Base-by-base conservation (phyloP, 2,797 vertebrate genomes). In the Hoplostethus mediterraneus region DNA sequence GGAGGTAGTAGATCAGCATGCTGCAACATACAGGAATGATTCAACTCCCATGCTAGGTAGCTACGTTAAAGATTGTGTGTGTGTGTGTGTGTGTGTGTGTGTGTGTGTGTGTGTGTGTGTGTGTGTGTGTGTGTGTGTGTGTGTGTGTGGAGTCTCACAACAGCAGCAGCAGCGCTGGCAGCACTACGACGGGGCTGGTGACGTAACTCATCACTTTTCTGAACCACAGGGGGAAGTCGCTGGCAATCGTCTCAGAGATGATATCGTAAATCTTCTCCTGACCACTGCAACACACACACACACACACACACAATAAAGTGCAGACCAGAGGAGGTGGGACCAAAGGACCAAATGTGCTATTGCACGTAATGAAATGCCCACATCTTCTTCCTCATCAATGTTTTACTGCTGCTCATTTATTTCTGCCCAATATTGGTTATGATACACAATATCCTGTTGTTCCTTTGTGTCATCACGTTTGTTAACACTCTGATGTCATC, bases 181-280 rank as follows among this genome's bases (percentile, higher is more conserved):
- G 93, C 49, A 97, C 96, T 2, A 99, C 97, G 4, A 99, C 95
- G 0, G 98, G 98, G 69, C 97, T 99, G 84, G 97, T 97, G 88
- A 98, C 16, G 4, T 99, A 97, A 72, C 94, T 91, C 81, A 96
- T 96, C 68, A 95, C 96, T 1, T 93, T 95, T 78, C 95, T 95
- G 91, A 98, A 97, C 98, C 98, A 99, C 0, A 82, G 45, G 0
- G 98, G 98, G 79, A 99, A 98, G 87, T 99, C 98, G 0, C 76
- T 93, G 73, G 93, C 77, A 69, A 99, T 96, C 0, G 98, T 99
- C 68, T 99, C 97, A 0, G 96, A 97, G 78, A 99, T 96, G 16
- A 99, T 97, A 87, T 99, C 97, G 36, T 99, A 99, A 67, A 99
- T 99, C 90, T 98, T 99, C 86, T 99, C 97, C 86, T 99, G 98